Evolutionary conservation across 2,113 vertebrate species (phyloP).

Genomic region (Heliornis fulica): DNA sequence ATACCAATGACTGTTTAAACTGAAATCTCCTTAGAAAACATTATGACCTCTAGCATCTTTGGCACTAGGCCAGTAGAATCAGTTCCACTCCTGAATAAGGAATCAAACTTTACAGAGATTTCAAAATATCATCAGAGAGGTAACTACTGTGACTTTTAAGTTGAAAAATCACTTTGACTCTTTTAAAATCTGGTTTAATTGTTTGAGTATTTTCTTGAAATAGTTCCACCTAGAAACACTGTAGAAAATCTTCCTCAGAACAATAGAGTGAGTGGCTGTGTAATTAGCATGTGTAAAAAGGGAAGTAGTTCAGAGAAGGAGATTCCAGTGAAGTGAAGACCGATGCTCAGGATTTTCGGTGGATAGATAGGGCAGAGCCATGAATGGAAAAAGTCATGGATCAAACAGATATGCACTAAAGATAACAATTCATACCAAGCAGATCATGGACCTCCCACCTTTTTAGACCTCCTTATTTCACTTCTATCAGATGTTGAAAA

Average conservation of each 20-base stretch:
- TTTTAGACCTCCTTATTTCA: background rate
- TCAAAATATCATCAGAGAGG: background rate
- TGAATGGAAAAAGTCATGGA: background rate
- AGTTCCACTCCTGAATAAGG: background rate
- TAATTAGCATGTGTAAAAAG: background rate
- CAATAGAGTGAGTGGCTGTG: background rate
- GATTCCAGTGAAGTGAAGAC: background rate
- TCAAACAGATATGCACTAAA: background rate
- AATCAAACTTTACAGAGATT: background rate
- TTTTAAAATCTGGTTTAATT: background rate
- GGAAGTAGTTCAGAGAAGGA: background rate
- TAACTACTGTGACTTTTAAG: background rate
- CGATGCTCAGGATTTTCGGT: background rate
- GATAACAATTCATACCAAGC: background rate
- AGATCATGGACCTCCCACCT: background rate
- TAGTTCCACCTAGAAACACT: background rate
- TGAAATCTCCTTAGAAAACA: background rate
- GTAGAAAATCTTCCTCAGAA: background rate
- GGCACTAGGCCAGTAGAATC: background rate
- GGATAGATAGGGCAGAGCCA: background rate
- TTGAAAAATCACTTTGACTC: background rate
- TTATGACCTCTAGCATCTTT: background rate
- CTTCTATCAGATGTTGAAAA: background rate
- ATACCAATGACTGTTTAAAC: background rate
- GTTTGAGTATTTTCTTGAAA: background rate